phyloP scores from a whole-genome alignment of 1,140 invertebrate genomes.

The Akabosia matsudoensis region DNA sequence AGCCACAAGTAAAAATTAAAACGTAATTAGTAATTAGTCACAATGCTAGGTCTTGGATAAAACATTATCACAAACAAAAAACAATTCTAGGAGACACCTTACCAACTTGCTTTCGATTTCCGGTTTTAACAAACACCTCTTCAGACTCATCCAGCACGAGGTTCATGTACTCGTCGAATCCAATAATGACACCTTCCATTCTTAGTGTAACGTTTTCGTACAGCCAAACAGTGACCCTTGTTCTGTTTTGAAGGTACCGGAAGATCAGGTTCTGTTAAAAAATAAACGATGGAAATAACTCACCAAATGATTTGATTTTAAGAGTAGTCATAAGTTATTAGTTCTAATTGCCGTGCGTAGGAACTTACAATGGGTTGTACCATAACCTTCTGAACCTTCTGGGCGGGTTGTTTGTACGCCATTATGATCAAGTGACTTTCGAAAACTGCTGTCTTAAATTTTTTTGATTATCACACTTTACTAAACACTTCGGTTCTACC shows the following conservation, averaged over 20 bases:
- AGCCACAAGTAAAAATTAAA: not conserved
- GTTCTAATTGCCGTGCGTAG: not conserved
- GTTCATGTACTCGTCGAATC: conserved; percentile 99
- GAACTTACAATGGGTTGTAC: conserved; percentile 80
- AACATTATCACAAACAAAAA: not conserved
- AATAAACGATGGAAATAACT: not conserved
- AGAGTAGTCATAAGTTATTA: too few relatives aligned
- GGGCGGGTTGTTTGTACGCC: conserved; percentile 81
- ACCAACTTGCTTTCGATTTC: conserved; percentile 74
- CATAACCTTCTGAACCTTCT: conserved; percentile 98
- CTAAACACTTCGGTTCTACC: too few relatives aligned
- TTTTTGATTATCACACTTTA: too few relatives aligned
- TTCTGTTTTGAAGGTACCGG: conserved; percentile 86
- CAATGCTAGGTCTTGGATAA: too few relatives aligned
- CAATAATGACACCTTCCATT: conserved; percentile 96
- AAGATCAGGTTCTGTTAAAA: conserved; percentile 77
- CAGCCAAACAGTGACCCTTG: conserved; percentile 95
- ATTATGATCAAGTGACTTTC: conserved; percentile 56
- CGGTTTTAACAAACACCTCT: conserved; percentile 85
- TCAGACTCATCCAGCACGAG: conserved; percentile 96
- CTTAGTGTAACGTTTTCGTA: conserved; percentile 92
- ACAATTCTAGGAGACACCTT: conserved; percentile 58
- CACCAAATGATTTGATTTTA: not conserved
- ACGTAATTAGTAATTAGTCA: not conserved
- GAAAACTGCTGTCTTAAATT: too few relatives aligned